A percentile compares a stretch with the other conserved stretches of the same genome.
phyloP scores from a whole-genome alignment of 2,113 vertebrate genomes.

The Smithornis capensis region DNA sequence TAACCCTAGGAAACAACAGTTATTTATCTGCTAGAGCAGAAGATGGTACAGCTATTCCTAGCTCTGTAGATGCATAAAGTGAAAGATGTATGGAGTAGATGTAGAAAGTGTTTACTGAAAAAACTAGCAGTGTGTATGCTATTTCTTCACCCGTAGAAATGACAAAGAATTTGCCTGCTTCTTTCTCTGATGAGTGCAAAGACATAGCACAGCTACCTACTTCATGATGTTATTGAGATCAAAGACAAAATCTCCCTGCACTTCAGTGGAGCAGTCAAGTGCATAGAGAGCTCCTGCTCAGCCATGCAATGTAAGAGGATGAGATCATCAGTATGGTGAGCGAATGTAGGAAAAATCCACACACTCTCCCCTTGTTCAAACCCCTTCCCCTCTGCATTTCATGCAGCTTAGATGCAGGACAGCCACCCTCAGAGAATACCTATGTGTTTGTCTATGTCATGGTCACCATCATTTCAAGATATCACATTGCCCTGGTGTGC shows the following conservation, averaged over 20 bases:
- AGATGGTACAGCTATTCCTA: not conserved
- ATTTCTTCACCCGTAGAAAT: not conserved
- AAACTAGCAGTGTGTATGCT: rapidly evolving
- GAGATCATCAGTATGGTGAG: not conserved
- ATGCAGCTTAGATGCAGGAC: not conserved
- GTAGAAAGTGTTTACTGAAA: not conserved
- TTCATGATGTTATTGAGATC: not conserved
- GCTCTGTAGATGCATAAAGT: not conserved
- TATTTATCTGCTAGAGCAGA: not conserved
- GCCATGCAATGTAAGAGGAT: not conserved
- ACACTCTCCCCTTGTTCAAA: not conserved
- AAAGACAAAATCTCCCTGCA: not conserved
- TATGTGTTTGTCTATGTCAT: rapidly evolving
- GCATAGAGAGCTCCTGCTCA: not conserved
- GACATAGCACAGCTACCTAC: not conserved
- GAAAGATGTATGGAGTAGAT: no score
- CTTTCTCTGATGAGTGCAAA: not conserved
- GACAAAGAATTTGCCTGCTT: not conserved
- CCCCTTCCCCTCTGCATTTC: not conserved
- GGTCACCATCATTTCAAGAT: not conserved
- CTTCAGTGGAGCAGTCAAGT: not conserved
- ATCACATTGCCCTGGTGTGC: not conserved
- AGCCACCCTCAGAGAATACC: not conserved
- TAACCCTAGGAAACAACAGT: not conserved
- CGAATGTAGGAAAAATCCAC: not conserved